A percentile compares a stretch with the other conserved stretches of the same genome.
Conservation (phyloP, 2,113 vertebrate genomes). For the Smithornis capensis region DNA sequence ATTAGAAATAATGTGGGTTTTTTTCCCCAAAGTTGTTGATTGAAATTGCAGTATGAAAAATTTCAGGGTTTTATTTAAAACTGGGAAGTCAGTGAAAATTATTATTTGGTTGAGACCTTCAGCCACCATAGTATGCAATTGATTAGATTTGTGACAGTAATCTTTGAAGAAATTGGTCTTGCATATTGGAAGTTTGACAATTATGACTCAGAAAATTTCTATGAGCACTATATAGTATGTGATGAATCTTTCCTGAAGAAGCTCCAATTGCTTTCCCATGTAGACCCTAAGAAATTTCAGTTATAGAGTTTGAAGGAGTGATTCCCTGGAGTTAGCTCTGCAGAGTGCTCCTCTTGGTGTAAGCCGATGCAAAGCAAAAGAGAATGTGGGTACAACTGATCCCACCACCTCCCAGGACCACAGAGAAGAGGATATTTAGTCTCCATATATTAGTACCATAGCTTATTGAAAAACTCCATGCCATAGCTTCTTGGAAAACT, state of each 20-base stretch:
- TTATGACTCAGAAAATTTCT: not conserved
- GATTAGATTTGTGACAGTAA: not conserved
- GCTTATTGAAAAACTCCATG: not conserved
- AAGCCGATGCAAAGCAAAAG: not conserved
- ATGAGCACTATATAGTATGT: not conserved
- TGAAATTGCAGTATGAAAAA: not conserved
- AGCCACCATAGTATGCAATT: not conserved
- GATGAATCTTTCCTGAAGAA: not conserved
- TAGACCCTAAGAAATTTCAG: not conserved
- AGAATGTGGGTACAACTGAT: not conserved
- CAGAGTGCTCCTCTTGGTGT: not conserved
- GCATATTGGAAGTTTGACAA: not conserved
- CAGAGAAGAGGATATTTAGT: not conserved
- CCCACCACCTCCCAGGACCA: not conserved
- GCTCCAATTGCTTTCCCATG: not conserved
- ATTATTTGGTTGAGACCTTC: not conserved
- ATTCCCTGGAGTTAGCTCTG: not conserved
- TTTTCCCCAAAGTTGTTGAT: not conserved
- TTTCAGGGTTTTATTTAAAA: not conserved
- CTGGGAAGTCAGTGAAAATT: not conserved
- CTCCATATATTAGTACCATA: too few species aligned
- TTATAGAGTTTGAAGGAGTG: not conserved
- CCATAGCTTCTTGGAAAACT: not conserved
- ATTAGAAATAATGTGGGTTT: not conserved
- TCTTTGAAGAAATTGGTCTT: not conserved